These are phyloP conservation scores for Bombus terrestris DNA, from an alignment of 1,140 invertebrate species.

Conservation along the genomic window DNA sequence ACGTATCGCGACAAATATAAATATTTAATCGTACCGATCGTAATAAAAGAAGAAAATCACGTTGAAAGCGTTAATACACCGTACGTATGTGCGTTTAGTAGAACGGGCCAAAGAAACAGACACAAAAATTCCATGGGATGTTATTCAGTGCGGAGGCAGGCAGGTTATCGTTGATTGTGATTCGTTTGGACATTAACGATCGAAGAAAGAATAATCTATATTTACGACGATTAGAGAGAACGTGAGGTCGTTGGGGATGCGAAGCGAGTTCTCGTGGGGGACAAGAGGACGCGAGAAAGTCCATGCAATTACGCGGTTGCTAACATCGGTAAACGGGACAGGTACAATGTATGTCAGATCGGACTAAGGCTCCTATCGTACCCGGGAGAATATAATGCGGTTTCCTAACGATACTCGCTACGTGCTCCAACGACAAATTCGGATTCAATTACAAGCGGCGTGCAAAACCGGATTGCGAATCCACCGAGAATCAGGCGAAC, in stretches of 20 bases:
- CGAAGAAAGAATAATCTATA: background rate
- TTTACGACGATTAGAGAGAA: background rate
- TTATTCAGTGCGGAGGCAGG: too few relatives aligned
- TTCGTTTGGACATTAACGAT: background rate
- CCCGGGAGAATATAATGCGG: constrained; percentile 61
- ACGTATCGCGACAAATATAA: too few relatives aligned
- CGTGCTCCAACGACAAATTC: constrained; percentile 60
- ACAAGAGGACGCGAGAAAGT: constrained; percentile 11
- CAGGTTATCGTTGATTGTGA: too few relatives aligned
- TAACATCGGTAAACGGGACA: constrained; percentile 48
- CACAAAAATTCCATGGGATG: too few relatives aligned
- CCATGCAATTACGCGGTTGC: constrained; percentile 54
- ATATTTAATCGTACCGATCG: too few relatives aligned
- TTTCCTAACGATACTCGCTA: constrained; percentile 57
- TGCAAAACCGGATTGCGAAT: constrained; percentile 26
- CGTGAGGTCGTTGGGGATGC: background rate
- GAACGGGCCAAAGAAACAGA: too few relatives aligned
- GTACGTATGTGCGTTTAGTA: too few relatives aligned
- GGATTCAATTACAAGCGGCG: constrained; percentile 54
- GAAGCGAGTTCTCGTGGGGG: constrained; percentile 4
- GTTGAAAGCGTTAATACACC: too few relatives aligned
- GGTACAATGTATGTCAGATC: constrained; percentile 35
- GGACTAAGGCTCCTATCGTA: constrained; percentile 45
- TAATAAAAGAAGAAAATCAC: too few relatives aligned
- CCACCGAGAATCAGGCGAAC: background rate